phyloP scores from a whole-genome alignment of 2,113 vertebrate genomes.

The Tyrannus savana region DNA sequence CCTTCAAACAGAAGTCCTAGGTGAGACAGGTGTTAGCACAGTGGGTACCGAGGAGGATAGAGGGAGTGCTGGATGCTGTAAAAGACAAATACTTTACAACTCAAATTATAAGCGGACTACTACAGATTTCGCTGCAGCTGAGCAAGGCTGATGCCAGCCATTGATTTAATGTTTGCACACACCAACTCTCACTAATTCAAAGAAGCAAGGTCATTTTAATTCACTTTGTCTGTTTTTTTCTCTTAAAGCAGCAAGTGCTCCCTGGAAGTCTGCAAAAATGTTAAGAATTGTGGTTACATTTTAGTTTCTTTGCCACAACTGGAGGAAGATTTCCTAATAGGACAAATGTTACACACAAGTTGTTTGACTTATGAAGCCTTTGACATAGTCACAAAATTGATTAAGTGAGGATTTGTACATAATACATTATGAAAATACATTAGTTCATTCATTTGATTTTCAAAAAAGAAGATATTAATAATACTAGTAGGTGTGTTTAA shows the following conservation, averaged over 20 bases:
- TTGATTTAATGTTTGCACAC: constrained; percentile 49
- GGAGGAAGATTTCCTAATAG: not conserved
- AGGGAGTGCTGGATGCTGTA: not conserved
- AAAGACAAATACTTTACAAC: constrained; percentile 52
- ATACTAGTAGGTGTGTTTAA: too few relatives aligned
- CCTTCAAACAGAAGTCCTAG: constrained; percentile 46
- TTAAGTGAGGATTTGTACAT: not conserved
- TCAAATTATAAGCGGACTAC: constrained; percentile 22
- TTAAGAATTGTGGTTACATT: not conserved
- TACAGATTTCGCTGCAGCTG: constrained; percentile 7
- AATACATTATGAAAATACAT: not conserved
- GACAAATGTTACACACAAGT: not conserved
- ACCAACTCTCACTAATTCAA: constrained; percentile 40
- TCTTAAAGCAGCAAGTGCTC: not conserved
- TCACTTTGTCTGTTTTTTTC: not conserved
- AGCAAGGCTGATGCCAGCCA: constrained; percentile 33
- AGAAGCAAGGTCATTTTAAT: constrained; percentile 57
- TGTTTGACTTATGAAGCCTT: not conserved
- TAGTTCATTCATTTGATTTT: not conserved
- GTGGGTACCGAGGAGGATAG: not conserved
- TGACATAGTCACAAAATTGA: not conserved
- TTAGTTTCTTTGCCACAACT: not conserved
- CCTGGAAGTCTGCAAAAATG: not conserved
- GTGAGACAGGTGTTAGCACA: constrained; percentile 63
- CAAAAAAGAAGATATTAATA: not conserved